phyloP scores from a whole-genome alignment of 1,140 invertebrate species.

The Chionoecetes opilio region DNA sequence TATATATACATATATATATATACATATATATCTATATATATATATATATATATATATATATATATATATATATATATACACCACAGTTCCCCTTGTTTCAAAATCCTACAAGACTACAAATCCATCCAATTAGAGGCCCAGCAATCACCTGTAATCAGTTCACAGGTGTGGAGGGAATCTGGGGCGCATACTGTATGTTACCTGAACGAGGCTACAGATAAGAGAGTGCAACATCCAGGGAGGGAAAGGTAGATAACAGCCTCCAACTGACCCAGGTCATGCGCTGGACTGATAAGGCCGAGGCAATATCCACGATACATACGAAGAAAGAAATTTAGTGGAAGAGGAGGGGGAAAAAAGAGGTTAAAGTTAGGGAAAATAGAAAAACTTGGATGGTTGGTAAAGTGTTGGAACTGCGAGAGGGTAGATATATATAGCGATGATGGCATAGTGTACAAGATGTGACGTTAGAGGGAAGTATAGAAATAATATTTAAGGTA shows the following conservation, averaged over 20 bases:
- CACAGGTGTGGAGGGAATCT: not conserved
- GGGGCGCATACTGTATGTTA: not conserved
- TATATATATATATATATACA: not conserved
- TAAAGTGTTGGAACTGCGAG: not conserved
- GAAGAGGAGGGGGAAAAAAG: not conserved
- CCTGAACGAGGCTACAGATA: not conserved
- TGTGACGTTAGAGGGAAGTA: too few species aligned
- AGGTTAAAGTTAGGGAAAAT: not conserved
- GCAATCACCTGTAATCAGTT: not conserved
- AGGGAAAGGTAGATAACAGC: not conserved
- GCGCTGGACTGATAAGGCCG: not conserved
- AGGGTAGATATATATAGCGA: too few species aligned
- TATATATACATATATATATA: not conserved
- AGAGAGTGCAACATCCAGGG: not conserved
- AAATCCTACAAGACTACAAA: not conserved
- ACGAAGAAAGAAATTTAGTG: not conserved
- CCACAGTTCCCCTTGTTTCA: not conserved
- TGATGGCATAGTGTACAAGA: too few species aligned
- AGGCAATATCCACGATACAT: not conserved
- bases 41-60: not conserved
- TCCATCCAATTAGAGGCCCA: constrained; percentile 6
- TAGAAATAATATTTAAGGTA: too few species aligned
- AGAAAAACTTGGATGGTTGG: not conserved
- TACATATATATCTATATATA: not conserved
- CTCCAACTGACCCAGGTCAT: not conserved